Conservation (phyloP, 2,797 vertebrate species). For the Triplophysa yarkandensis region DNA sequence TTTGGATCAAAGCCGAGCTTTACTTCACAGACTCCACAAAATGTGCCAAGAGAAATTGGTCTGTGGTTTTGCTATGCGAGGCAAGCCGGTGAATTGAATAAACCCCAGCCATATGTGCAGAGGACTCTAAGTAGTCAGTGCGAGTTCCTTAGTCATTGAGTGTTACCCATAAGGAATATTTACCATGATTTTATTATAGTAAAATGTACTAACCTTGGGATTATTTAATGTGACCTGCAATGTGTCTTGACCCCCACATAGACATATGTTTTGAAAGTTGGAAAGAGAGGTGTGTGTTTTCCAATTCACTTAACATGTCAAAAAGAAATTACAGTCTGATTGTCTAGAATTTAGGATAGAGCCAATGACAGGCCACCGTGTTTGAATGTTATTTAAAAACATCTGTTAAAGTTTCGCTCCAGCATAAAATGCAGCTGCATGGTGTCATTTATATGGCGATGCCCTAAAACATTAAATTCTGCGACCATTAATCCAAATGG, state of each 20-base stretch:
- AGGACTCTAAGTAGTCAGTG: slow-evolving; percentile 16
- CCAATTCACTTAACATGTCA: neutral
- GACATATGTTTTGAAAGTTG: no score
- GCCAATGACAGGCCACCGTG: neutral
- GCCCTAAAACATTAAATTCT: slow-evolving; percentile 21
- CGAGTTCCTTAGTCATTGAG: neutral
- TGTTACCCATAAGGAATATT: neutral
- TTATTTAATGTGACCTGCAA: no score
- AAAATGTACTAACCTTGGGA: neutral
- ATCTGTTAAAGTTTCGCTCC: neutral
- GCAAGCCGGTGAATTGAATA: slow-evolving; percentile 24
- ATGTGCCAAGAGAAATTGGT: slow-evolving; percentile 17
- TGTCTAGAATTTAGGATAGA: neutral
- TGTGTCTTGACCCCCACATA: no score
- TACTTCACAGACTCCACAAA: slow-evolving; percentile 25
- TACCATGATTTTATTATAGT: no score
- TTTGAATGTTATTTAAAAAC: neutral
- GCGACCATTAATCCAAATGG: slow-evolving; percentile 40
- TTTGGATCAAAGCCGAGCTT: slow-evolving; percentile 41
- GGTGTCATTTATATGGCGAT: slow-evolving; percentile 29
- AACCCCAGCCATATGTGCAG: slow-evolving; percentile 6
- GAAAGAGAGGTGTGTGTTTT: neutral
- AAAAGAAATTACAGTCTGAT: neutral
- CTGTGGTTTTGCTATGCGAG: slow-evolving; percentile 24
- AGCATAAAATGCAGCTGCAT: slow-evolving; percentile 12